phyloP scores from a whole-genome alignment of 2,113 vertebrate species.

The Jaculus jaculus region DNA sequence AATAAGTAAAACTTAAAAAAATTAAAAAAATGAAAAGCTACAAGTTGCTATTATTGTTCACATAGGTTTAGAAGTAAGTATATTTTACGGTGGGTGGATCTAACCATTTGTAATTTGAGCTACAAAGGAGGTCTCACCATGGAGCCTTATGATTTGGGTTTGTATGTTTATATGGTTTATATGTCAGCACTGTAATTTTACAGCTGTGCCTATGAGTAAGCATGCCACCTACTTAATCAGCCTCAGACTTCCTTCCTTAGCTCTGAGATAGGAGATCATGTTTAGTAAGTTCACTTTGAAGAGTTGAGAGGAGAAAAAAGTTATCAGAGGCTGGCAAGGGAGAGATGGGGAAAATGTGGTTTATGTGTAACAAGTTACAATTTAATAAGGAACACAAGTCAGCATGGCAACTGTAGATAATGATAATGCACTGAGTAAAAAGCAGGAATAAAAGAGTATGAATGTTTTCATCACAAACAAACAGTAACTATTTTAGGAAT shows the following conservation, averaged over 20 bases:
- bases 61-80: conserved; percentile 2
- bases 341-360: neutral
- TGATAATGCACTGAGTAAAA: neutral
- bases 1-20: too few species aligned
- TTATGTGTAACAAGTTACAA: neutral
- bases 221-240: neutral
- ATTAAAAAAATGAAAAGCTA: too few species aligned
- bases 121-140: conserved; percentile 22
- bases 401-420: neutral
- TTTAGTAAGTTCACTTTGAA: conserved; percentile 25
- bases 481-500: neutral
- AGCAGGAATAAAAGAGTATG: neutral
- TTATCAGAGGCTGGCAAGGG: neutral
- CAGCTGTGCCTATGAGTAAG: neutral
- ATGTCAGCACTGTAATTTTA: neutral
- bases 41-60: neutral
- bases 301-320: neutral
- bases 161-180: neutral
- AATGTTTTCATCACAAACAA: neutral
- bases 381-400: neutral
- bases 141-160: neutral
- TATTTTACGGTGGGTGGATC: neutral
- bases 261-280: neutral
- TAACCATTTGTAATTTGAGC: neutral
- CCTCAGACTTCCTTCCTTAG: neutral